These are phyloP conservation scores for Phocides pigmalion DNA, from an alignment of 1,140 invertebrate genomes.

Conservation along the genomic window DNA sequence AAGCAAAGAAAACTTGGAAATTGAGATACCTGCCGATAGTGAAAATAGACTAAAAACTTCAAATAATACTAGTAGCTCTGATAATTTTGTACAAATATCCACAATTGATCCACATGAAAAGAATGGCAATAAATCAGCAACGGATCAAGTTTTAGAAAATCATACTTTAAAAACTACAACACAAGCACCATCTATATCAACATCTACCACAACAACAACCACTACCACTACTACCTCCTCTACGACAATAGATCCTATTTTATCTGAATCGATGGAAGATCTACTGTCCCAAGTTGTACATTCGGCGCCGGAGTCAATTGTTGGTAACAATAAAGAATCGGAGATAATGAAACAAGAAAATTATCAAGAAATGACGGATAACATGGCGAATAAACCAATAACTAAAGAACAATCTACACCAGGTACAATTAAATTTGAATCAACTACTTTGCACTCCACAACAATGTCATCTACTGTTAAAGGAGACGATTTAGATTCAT, in stretches of 20 bases:
- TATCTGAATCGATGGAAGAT: constrained; percentile 75
- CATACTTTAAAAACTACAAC: not conserved
- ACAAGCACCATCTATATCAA: constrained; percentile 3
- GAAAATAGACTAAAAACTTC: constrained; percentile 39
- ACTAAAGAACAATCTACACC: constrained; percentile 12
- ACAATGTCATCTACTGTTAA: not conserved
- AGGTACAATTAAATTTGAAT: constrained; percentile 3
- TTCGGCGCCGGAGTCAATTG: constrained; percentile 18
- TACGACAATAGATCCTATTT: constrained; percentile 64
- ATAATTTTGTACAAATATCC: constrained; percentile 74
- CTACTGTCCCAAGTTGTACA: constrained; percentile 71
- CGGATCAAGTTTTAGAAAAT: constrained; percentile 13
- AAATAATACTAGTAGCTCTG: constrained; percentile 41
- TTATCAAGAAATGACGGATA: constrained; percentile 24
- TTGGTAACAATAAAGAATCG: constrained; percentile 33
- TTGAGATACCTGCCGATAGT: constrained; percentile 65
- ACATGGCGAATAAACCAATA: constrained; percentile 17
- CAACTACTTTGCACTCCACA: not conserved
- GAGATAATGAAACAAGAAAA: constrained; percentile 36
- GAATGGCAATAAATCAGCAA: constrained; percentile 11
- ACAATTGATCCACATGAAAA: constrained; percentile 60
- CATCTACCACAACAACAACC: constrained; percentile 30
- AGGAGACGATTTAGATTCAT: not conserved
- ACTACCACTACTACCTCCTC: constrained; percentile 33
- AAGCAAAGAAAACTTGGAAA: constrained; percentile 75